phyloP scores from a whole-genome alignment of 2,797 vertebrate genomes.

The Acipenser ruthenus region DNA sequence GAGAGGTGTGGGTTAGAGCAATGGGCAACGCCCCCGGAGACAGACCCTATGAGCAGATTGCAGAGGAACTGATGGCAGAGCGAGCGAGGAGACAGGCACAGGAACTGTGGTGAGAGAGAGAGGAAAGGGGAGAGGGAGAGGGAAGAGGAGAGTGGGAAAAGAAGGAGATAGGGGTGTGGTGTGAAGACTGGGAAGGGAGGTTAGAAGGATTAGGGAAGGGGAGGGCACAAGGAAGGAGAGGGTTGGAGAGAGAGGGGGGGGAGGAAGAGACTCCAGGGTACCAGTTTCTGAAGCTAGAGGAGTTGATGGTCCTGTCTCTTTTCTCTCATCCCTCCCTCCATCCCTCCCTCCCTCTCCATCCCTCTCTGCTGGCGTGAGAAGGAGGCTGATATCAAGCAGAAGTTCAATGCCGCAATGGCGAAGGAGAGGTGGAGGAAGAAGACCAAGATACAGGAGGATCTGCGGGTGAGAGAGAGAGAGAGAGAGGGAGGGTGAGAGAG shows the following conservation, averaged over 20 bases:
- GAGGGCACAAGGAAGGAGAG: slow-evolving; percentile 8
- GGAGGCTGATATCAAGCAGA: slow-evolving; percentile 75
- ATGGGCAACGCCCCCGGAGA: slow-evolving; percentile 72
- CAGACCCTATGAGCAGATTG: slow-evolving; percentile 67
- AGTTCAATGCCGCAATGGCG: slow-evolving; percentile 73
- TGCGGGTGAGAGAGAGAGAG: slow-evolving; percentile 57
- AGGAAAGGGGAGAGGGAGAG: too few relatives aligned
- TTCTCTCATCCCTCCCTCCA: background rate
- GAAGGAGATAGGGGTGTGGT: too few relatives aligned
- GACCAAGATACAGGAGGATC: slow-evolving; percentile 64
- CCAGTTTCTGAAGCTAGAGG: background rate
- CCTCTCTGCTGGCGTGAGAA: slow-evolving; percentile 59
- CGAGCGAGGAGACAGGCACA: slow-evolving; percentile 64
- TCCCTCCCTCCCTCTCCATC: slow-evolving; percentile 6
- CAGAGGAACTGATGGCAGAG: slow-evolving; percentile 65
- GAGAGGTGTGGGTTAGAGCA: slow-evolving; percentile 77
- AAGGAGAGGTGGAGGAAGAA: slow-evolving; percentile 78
- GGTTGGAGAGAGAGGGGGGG: slow-evolving; percentile 3
- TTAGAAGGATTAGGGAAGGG: background rate
- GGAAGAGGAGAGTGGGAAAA: background rate
- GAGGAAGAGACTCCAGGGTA: background rate
- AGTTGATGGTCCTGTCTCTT: background rate
- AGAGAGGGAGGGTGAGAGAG: background rate
- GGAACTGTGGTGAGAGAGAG: slow-evolving; percentile 64
- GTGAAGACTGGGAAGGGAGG: too few relatives aligned